These are phyloP conservation scores for Euthynnus affinis DNA, from an alignment of 2,797 vertebrate species.

Conservation along the genomic window DNA sequence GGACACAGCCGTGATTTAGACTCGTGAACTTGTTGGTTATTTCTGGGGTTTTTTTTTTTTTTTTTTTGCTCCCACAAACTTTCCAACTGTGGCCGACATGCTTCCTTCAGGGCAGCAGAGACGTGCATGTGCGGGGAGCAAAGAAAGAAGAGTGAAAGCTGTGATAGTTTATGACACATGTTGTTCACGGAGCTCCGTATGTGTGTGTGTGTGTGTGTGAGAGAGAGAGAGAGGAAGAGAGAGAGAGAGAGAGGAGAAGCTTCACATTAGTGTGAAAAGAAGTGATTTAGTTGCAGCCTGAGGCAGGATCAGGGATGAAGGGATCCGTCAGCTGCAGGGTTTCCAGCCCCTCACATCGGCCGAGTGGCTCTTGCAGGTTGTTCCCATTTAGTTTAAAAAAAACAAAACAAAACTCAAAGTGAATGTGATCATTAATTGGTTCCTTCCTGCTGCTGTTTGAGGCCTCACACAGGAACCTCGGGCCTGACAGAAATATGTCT, in stretches of 20 bases:
- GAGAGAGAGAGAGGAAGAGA: no score
- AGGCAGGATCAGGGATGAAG: not conserved
- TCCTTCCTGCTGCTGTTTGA: slow-evolving; percentile 15
- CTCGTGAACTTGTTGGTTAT: not conserved
- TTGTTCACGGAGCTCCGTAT: not conserved
- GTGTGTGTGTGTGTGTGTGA: no score
- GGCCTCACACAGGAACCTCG: slow-evolving; percentile 36
- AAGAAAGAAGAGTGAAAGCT: not conserved
- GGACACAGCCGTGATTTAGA: not conserved
- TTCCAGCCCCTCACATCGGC: not conserved
- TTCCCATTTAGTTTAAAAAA: not conserved
- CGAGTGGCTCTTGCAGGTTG: not conserved
- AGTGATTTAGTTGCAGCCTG: not conserved
- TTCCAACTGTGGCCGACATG: not conserved
- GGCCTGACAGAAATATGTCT: slow-evolving; percentile 26
- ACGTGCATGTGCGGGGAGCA: not conserved
- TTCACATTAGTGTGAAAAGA: not conserved
- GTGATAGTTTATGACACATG: not conserved
- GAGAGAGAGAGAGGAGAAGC: no score
- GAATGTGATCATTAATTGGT: slow-evolving; percentile 1
- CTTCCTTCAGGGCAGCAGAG: not conserved
- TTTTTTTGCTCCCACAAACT: slow-evolving; percentile 5
- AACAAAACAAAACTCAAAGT: slow-evolving; percentile 1
- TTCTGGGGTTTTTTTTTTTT: no score
- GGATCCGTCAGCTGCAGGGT: not conserved